phyloP scores from a whole-genome alignment of 2,888 invertebrate species.

The Heteromurus nitidus region DNA sequence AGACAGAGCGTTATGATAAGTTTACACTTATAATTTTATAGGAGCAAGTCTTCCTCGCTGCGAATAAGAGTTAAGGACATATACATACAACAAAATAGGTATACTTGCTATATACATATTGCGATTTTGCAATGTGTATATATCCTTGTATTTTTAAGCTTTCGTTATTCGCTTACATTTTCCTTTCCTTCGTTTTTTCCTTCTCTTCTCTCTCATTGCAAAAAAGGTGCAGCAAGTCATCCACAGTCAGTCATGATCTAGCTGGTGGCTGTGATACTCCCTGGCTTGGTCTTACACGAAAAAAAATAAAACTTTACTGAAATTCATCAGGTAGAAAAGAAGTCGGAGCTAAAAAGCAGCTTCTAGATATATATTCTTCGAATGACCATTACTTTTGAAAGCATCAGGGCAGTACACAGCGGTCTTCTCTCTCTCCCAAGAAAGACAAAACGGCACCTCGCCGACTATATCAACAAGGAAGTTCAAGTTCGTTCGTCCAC shows the following conservation, averaged over 20 bases:
- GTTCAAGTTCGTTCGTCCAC: conserved; percentile 61
- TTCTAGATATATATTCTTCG: not conserved
- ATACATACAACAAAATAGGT: no score
- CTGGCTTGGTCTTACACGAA: not conserved
- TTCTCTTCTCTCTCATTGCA: not conserved
- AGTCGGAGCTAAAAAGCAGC: not conserved
- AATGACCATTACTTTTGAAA: no score
- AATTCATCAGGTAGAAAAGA: not conserved
- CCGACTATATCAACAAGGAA: conserved; percentile 53
- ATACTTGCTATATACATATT: no score
- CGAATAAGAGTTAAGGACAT: no score
- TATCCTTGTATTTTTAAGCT: no score
- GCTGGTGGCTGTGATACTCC: conserved; percentile 30
- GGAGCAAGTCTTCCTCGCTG: no score
- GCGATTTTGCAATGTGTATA: no score
- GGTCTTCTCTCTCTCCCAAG: conserved; percentile 32
- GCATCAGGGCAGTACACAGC: no score
- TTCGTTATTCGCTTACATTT: no score
- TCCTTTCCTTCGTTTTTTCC: conserved; percentile 7
- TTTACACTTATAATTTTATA: no score
- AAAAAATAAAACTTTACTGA: not conserved
- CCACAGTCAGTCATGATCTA: conserved; percentile 39
- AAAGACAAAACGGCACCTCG: conserved; percentile 47
- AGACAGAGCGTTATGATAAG: no score
- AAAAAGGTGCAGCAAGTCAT: conserved; percentile 42